Evolutionary conservation across 2,797 vertebrate genomes (phyloP).

Genomic region (Propithecus deckenii): DNA sequence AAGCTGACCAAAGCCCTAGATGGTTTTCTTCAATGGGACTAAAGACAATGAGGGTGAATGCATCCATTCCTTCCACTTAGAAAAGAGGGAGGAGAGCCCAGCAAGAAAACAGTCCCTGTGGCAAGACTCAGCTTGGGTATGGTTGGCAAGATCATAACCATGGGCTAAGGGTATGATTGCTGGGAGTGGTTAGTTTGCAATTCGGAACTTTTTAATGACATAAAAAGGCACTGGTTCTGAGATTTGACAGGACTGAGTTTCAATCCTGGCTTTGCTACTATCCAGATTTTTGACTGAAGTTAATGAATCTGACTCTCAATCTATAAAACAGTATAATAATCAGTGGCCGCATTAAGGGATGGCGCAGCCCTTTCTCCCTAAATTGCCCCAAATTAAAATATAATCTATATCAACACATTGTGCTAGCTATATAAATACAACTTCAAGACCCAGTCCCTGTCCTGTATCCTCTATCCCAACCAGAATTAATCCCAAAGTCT

Average conservation of each 20-base stretch:
- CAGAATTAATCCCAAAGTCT: background rate
- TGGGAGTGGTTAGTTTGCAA: background rate
- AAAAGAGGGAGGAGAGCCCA: background rate
- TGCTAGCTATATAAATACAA: background rate
- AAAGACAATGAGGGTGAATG: background rate
- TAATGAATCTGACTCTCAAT: background rate
- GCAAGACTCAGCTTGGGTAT: background rate
- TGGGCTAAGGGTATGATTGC: background rate
- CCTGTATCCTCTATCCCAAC: background rate
- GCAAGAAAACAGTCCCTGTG: background rate
- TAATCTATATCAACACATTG: background rate
- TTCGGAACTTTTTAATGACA: background rate
- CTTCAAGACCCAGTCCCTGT: background rate
- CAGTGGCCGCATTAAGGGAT: background rate
- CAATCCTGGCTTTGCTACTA: background rate
- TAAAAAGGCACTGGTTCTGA: background rate
- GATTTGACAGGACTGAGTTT: background rate
- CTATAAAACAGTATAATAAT: background rate
- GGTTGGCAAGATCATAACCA: background rate
- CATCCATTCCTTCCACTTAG: background rate
- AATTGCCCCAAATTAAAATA: background rate
- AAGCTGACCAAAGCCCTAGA: background rate
- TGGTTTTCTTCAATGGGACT: background rate
- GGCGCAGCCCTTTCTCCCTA: background rate
- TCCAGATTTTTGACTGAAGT: background rate